These are phyloP conservation scores for Trissolcus basalis DNA, from an alignment of 1,140 invertebrate species.

Conservation along the genomic window DNA sequence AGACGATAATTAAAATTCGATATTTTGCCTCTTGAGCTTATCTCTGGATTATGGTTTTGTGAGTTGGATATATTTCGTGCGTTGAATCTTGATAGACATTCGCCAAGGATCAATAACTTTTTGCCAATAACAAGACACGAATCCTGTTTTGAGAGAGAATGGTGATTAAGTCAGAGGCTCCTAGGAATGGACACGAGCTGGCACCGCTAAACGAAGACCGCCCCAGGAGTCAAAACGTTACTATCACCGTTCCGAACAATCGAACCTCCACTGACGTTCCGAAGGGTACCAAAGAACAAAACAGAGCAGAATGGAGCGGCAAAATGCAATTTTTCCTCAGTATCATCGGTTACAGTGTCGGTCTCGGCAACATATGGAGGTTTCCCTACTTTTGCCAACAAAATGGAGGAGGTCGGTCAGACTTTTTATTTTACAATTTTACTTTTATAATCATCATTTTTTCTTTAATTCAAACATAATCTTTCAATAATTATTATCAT, in stretches of 20 bases:
- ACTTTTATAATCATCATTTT: neutral
- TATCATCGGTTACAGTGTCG: slow-evolving; percentile 93
- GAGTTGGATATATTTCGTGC: too few relatives aligned
- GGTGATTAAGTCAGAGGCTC: slow-evolving; percentile 77
- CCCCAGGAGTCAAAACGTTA: slow-evolving; percentile 67
- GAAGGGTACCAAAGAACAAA: slow-evolving; percentile 76
- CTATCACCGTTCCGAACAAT: slow-evolving; percentile 69
- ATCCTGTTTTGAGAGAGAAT: slow-evolving; percentile 54
- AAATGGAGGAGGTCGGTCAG: slow-evolving; percentile 91
- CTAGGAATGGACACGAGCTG: slow-evolving; percentile 84
- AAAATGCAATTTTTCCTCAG: slow-evolving; percentile 94
- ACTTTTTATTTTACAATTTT: slow-evolving; percentile 43
- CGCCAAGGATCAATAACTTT: neutral
- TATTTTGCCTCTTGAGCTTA: too few relatives aligned
- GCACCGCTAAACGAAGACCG: slow-evolving; percentile 83
- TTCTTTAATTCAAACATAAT: neutral
- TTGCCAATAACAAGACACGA: slow-evolving; percentile 5
- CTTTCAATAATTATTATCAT: too few relatives aligned
- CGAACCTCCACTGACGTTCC: slow-evolving; percentile 63
- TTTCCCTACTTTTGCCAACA: slow-evolving; percentile 96
- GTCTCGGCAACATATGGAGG: slow-evolving; percentile 95
- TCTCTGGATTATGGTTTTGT: too few relatives aligned
- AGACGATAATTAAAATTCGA: too few relatives aligned
- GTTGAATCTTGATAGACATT: too few relatives aligned
- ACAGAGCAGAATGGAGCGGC: slow-evolving; percentile 86